Conservation (phyloP, 2,888 invertebrate genomes). For the Linyphia triangularis region DNA sequence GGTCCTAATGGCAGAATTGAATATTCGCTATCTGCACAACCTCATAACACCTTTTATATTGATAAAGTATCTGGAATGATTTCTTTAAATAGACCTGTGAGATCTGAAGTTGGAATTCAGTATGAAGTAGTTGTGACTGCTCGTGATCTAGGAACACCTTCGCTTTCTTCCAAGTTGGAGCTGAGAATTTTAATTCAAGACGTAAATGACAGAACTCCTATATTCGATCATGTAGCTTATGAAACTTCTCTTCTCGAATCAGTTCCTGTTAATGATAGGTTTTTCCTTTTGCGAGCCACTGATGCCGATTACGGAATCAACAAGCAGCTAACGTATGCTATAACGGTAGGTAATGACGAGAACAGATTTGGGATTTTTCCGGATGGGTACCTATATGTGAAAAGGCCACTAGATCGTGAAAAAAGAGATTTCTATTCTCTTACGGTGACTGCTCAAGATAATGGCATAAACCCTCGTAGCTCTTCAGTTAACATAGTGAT, state of each 20-base stretch:
- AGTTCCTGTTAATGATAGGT: conserved; percentile 92
- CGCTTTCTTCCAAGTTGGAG: conserved; percentile 86
- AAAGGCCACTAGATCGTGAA: conserved; percentile 92
- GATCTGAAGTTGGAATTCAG: conserved; percentile 79
- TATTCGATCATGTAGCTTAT: conserved; percentile 94
- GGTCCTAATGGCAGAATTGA: conserved; percentile 92
- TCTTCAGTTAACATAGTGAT: conserved; percentile 94
- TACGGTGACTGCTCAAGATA: conserved; percentile 90
- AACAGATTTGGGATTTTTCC: conserved; percentile 96
- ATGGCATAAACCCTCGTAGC: conserved; percentile 86
- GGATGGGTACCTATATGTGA: conserved; percentile 94
- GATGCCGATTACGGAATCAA: conserved; percentile 92
- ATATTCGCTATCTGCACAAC: conserved; percentile 89
- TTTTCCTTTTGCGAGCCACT: conserved; percentile 92
- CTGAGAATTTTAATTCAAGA: conserved; percentile 88
- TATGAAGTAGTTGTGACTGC: conserved; percentile 71
- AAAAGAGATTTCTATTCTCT: conserved; percentile 94
- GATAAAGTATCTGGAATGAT: conserved; percentile 92
- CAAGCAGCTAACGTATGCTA: conserved; percentile 88
- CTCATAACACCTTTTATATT: conserved; percentile 90
- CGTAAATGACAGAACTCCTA: conserved; percentile 96
- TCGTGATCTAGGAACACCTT: conserved; percentile 88
- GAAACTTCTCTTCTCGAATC: conserved; percentile 95
- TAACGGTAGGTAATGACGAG: conserved; percentile 91
- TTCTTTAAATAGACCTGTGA: conserved; percentile 89